Evolutionary conservation across 2,888 invertebrate species (phyloP).

Genomic region (Adineta ricciae): DNA sequence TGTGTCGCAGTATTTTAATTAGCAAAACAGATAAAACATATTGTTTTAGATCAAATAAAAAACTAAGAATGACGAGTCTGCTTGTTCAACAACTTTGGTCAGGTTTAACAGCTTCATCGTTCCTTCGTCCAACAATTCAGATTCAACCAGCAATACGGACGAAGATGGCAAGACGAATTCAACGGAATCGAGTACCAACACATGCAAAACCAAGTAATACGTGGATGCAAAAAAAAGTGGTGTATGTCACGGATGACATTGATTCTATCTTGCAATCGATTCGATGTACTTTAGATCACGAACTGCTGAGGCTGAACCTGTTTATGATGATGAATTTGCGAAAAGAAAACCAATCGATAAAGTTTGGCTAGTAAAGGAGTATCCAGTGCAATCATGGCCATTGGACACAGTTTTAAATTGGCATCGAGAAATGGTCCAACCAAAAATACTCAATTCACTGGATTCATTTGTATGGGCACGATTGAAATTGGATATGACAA

Average conservation of each 20-base stretch:
- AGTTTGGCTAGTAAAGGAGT: slow-evolving; percentile 32
- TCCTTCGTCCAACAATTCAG: neutral
- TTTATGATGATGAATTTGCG: slow-evolving; percentile 24
- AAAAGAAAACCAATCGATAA: slow-evolving; percentile 28
- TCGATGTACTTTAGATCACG: neutral
- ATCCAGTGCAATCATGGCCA: slow-evolving; percentile 22
- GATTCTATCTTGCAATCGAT: neutral
- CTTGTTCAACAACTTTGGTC: neutral
- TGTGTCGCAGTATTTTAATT: too few relatives aligned
- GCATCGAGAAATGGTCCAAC: slow-evolving; percentile 30
- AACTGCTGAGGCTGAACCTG: neutral
- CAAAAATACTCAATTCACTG: slow-evolving; percentile 27
- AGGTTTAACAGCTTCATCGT: neutral
- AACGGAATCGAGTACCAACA: neutral
- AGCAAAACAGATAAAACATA: too few relatives aligned
- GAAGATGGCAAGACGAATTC: neutral
- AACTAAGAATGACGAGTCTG: neutral
- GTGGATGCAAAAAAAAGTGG: neutral
- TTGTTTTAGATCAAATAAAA: neutral
- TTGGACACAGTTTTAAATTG: slow-evolving; percentile 28
- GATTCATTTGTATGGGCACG: slow-evolving; percentile 25
- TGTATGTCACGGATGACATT: neutral
- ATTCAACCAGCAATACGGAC: neutral
- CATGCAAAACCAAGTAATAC: neutral
- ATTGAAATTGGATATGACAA: slow-evolving; percentile 28